These are phyloP conservation scores for Furnarius figulus DNA, from an alignment of 2,113 vertebrate species.

Conservation along the genomic window DNA sequence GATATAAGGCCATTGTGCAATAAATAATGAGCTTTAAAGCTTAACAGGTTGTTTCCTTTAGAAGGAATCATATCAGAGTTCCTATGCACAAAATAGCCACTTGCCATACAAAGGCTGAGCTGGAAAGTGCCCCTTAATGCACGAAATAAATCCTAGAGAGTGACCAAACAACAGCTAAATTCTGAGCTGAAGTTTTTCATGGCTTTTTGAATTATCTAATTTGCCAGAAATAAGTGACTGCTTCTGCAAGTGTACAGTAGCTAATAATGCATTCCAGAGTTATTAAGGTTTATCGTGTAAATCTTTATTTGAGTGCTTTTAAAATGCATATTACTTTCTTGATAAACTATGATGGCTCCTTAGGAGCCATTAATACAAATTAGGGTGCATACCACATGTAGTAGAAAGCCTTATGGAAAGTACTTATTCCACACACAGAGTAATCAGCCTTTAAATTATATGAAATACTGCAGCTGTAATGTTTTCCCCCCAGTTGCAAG, in stretches of 20 bases:
- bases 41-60: constrained; percentile 32
- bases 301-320: constrained; percentile 33
- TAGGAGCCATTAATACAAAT: constrained; percentile 29
- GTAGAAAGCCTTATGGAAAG: constrained; percentile 9
- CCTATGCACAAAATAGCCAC: neutral
- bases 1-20: neutral
- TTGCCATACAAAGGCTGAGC: neutral
- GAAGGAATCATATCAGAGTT: neutral
- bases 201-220: constrained; percentile 37
- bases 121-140: neutral
- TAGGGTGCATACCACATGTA: neutral
- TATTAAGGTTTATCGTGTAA: constrained; percentile 44
- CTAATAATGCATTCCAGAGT: constrained; percentile 26
- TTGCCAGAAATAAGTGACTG: constrained; percentile 30
- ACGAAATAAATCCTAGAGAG: neutral
- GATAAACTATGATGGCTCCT: constrained; percentile 48
- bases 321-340: constrained; percentile 60
- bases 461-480: constrained; percentile 11
- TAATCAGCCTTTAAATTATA: constrained; percentile 55
- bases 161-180: neutral
- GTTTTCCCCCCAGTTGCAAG: neutral
- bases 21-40: constrained; percentile 47
- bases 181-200: neutral
- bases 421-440: neutral
- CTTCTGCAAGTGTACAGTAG: neutral